Evolutionary conservation across 1,140 invertebrate genomes (phyloP), one percentile per base, ranked within the genome.

Genomic region (Pararge aegeria): DNA sequence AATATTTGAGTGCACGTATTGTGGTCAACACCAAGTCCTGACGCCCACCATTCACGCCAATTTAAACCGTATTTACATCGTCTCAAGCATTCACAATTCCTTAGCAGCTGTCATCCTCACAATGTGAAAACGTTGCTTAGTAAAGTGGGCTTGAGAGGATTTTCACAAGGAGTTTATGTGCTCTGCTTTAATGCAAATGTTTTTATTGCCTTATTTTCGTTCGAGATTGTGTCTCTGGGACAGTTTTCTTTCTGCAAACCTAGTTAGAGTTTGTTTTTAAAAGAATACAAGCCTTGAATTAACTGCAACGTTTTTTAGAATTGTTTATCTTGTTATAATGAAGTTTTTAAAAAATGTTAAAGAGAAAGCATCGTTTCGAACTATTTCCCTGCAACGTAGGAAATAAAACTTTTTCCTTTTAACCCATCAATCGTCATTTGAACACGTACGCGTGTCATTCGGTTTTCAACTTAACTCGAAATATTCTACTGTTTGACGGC

Each of bases 131-230:
- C 18, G 16, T 18, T 27, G 29, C 29, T 51, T 18, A 38, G 12
- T 30, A 18, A 44, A 55, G 52, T 55, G 20, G 52, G 34, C 37
- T 55, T 55, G 19, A 34, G 40, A 40, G 40, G 52, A 55, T 55
- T 55, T 29, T 29, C 21, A 29, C 13, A 7, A 24, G 19, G 9
- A 42, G 38, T 55, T 55, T 55, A 29, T 55, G 37, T 27, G 38
- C 52, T 55, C 13, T 27, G 52, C 38, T 42, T 44, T 44, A 55
- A 55, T 55, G 52, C 38, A 55, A 44, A 55, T 55, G 21, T 10
- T 44, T 44, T 40, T 37, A 21, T 40, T 37, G 34, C 18, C n/a
- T 21, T 53, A 20, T 42, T 40, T 53, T 42, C 19, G 44, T 15
- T 46, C 44, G 7, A 12, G 12, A 24, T 19, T 37, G 34, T 24